Evolutionary conservation across 2,888 invertebrate genomes (phyloP).

Genomic region (Mythimna pallens): DNA sequence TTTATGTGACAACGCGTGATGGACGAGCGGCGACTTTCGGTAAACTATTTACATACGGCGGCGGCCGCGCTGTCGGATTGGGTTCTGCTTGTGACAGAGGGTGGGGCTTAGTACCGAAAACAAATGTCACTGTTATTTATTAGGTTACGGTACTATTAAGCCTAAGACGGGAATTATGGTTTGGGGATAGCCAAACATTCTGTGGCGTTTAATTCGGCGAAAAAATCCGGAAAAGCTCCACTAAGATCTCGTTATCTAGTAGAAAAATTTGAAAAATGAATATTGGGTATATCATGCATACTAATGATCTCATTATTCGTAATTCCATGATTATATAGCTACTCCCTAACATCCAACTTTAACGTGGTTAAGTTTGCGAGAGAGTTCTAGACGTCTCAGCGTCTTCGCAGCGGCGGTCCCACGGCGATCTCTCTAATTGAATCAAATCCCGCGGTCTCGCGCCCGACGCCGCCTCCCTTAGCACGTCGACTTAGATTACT

Average conservation of each 20-base stretch:
- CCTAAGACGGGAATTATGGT: conserved; percentile 85
- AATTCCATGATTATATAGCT: conserved; percentile 1
- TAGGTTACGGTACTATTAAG: conserved; percentile 88
- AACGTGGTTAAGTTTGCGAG: conserved; percentile 52
- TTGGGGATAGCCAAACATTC: conserved; percentile 66
- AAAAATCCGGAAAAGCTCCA: conserved; percentile 42
- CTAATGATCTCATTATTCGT: conserved; percentile 2
- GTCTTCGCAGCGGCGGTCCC: conserved; percentile 68
- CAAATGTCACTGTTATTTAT: conserved; percentile 91
- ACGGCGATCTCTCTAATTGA: conserved; percentile 84
- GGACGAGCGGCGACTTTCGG: conserved; percentile 91
- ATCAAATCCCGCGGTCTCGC: conserved; percentile 78
- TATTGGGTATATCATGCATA: too few relatives aligned
- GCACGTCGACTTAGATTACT: conserved; percentile 86
- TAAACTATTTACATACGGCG: conserved; percentile 91
- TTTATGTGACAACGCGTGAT: conserved; percentile 91
- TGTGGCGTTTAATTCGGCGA: conserved; percentile 55
- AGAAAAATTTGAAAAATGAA: not conserved
- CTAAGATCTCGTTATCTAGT: not conserved
- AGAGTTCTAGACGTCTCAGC: conserved; percentile 50
- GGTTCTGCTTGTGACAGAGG: conserved; percentile 89
- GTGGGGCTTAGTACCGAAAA: conserved; percentile 90
- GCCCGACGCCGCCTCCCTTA: conserved; percentile 81
- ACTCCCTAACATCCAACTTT: conserved; percentile 40
- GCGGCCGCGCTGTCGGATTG: conserved; percentile 89